Evolutionary conservation across 2,888 invertebrate genomes (phyloP).

Genomic region (Erannis defoliaria): DNA sequence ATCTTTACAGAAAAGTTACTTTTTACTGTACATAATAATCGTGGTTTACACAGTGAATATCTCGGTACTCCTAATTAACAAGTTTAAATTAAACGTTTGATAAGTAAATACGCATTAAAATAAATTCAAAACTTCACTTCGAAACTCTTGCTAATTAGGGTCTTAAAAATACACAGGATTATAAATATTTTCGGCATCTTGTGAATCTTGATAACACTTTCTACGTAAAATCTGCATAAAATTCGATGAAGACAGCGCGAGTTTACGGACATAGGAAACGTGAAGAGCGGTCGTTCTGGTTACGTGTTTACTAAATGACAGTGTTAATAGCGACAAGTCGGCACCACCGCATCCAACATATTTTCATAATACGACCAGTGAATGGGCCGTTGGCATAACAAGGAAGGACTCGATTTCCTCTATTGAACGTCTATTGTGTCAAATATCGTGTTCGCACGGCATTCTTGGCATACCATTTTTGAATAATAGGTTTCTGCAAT

Average conservation of each 20-base stretch:
- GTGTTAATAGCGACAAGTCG: slow-evolving; percentile 44
- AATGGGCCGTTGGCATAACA: slow-evolving; percentile 66
- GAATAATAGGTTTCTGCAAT: slow-evolving; percentile 28
- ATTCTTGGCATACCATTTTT: slow-evolving; percentile 39
- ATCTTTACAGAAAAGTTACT: neutral
- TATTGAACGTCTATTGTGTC: slow-evolving; percentile 49
- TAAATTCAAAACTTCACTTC: neutral
- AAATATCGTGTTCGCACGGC: slow-evolving; percentile 47
- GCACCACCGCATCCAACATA: slow-evolving; percentile 62
- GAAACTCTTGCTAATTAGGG: slow-evolving; percentile 1
- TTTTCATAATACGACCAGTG: slow-evolving; percentile 74
- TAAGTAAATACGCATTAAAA: neutral
- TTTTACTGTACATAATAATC: neutral
- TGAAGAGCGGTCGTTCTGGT: slow-evolving; percentile 60
- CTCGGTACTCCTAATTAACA: neutral
- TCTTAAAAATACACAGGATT: neutral
- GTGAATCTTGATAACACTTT: slow-evolving; percentile 7
- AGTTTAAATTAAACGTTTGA: neutral
- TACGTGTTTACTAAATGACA: slow-evolving; percentile 71
- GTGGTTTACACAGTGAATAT: neutral
- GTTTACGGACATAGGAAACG: slow-evolving; percentile 54
- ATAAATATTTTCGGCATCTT: neutral
- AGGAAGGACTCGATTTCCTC: slow-evolving; percentile 60
- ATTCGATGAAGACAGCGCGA: slow-evolving; percentile 39
- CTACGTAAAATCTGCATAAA: slow-evolving; percentile 11